Base-by-base conservation (phyloP, 1,140 invertebrate genomes). In the Sitophilus oryzae region DNA sequence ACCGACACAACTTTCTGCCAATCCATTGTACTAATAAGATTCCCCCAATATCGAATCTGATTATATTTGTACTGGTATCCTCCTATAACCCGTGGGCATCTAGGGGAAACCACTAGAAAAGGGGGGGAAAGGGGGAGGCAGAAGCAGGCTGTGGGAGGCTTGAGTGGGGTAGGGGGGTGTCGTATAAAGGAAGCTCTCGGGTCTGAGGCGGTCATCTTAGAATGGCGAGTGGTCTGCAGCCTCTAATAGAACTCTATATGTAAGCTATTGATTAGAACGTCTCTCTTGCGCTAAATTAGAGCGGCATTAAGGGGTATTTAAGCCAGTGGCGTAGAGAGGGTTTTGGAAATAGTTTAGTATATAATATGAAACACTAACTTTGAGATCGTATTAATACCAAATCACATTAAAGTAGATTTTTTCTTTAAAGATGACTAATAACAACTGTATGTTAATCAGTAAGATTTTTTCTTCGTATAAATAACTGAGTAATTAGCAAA, bases 221-320 rank as follows among this genome's bases (percentile, higher is more conserved):
- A 59, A 51, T 52, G 52, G 52, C 56, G 52, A 52, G 46, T 56
- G 58, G 52, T 55, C 52, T 56, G 58, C 48, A 50, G 58, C 57
- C 52, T 60, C 50, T 60, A 60, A 60, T 56, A 56, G 58, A 55
- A 60, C 58, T 56, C 53, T 56, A 49, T 48, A 57, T 55, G 48
- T 56, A 60, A 52, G 53, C 50, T 60, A 60, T 60, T 60, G 58
- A 60, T 60, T 60, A 60, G 50, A 60, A 55, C 53, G 58, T 60
- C 58, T 45, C 55, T 49, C 52, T 56, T 52, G 43, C 48, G 48
- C 58, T 60, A 56, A 60, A 60, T 60, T 60, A 53, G 54, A 51
- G 40, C 58, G 45, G 58, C 51, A 59, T 59, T 59, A 51, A 48
- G 54, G 52, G 52, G 42, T 51, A 55, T 59, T 59, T 55, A 40